Evolutionary conservation across 1,140 invertebrate species (phyloP).

Genomic region (Wasmannia auropunctata): DNA sequence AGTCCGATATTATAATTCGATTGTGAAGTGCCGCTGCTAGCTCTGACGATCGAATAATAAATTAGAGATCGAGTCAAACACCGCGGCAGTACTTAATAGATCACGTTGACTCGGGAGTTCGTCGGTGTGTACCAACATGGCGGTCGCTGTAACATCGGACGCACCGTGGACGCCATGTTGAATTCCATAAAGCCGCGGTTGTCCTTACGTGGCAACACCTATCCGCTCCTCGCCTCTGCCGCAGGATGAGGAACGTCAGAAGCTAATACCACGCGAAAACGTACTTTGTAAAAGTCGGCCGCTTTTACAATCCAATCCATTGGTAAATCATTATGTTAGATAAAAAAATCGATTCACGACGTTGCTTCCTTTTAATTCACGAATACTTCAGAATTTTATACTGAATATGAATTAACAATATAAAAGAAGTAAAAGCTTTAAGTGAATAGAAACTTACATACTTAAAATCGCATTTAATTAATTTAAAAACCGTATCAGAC

Average conservation of each 20-base stretch:
- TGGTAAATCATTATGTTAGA: background rate
- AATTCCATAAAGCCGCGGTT: conserved; percentile 69
- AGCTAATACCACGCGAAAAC: conserved; percentile 25
- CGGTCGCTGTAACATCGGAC: conserved; percentile 60
- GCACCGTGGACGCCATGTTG: conserved; percentile 67
- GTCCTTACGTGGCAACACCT: conserved; percentile 72
- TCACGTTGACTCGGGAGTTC: background rate
- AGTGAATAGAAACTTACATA: background rate
- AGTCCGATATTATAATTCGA: background rate
- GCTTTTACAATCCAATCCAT: background rate
- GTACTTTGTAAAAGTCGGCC: background rate
- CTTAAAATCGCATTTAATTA: background rate
- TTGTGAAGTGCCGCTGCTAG: background rate
- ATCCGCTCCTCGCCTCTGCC: conserved; percentile 44
- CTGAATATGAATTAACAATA: background rate
- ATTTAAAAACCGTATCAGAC: no score
- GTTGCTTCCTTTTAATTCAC: background rate
- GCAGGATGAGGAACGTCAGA: conserved; percentile 34
- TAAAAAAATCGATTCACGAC: background rate
- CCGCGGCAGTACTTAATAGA: conserved; percentile 24
- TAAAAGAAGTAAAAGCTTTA: background rate
- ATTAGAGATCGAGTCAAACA: background rate
- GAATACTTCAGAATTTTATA: background rate
- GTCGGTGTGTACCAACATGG: conserved; percentile 65
- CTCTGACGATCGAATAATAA: background rate